Percentiles rank a stretch among this genome's conserved stretches.
phyloP scores from a whole-genome alignment of 2,113 vertebrate species.

The Lagenorhynchus albirostris region DNA sequence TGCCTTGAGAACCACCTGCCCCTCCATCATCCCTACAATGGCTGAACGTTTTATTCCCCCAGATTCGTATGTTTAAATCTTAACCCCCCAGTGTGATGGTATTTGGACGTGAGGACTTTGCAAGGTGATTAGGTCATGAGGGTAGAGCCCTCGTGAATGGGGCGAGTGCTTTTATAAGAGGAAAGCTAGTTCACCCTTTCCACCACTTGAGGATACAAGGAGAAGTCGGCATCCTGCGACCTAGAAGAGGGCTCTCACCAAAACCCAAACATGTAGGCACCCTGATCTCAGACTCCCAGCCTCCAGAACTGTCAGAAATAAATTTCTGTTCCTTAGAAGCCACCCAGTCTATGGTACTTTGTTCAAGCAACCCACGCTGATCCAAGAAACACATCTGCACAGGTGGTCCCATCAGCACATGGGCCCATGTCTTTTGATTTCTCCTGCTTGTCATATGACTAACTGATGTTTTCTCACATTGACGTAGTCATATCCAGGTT shows the following conservation, averaged over 20 bases:
- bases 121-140: neutral
- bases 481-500: neutral
- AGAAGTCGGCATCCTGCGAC: neutral
- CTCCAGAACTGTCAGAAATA: neutral
- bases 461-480: neutral
- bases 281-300: neutral
- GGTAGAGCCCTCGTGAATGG: neutral
- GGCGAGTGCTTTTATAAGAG: neutral
- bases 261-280: neutral
- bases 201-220: neutral
- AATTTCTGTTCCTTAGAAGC: neutral
- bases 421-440: neutral
- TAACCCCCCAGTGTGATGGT: neutral
- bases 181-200: neutral
- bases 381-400: fast-evolving
- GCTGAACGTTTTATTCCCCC: neutral
- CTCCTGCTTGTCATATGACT: neutral
- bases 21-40: neutral
- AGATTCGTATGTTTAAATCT: neutral
- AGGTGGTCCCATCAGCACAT: neutral
- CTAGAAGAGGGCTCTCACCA: neutral
- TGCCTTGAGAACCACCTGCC: neutral
- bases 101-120: neutral
- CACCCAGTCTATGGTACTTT: neutral
- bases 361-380: neutral